Base-by-base conservation (phyloP, 1,140 invertebrate species). In the Archegozetes longisetosus region DNA sequence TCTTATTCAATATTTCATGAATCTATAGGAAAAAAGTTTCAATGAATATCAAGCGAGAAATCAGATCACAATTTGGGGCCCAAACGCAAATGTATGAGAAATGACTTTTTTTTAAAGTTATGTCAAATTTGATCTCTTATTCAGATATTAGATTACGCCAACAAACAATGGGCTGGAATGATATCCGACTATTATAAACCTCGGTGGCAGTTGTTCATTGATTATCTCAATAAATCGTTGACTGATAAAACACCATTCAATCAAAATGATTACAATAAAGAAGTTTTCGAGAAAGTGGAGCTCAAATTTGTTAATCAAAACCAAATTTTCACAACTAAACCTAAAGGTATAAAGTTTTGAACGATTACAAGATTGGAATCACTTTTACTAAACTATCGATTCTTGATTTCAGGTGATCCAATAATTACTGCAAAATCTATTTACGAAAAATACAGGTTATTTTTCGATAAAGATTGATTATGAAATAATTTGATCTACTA, bases 31-130 rank as follows among this genome's bases (percentile, higher is more conserved):
- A 64, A 69, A 66, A 57, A 65, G 72, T 28, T 71, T 82, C 14
- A 86, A 81, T 66, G 83, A 88, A 68, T 83, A 82, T 65, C 93
- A 94, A 73, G 88, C 89, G 0, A 77, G 84, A 29, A 92, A 92
- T 76, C 90, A 94, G 70, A 84, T 96, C 20, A 92, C 89, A 2
- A 67, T 90, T 13, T 76, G 74, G 74, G 74, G 74, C 24, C 72
- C 73, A 20, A 64, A 67, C 59, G 73, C 71, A 53, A 68, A 75
- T 66, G 72, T n/a, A n/a, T 64, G 58, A 32, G 64, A 6, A 40
- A 14, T 12, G 23, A 32, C 14, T 27, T 27, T n/a, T 32, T 17
- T 47, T n/a, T 47, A 17, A 2, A 55, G 20, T 4, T 14, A 23
- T 20, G n/a, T 28, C 9, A 22, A 51, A 59, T 9, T 20, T 51